Conservation (phyloP, 1,140 invertebrate species). For the Drosophila nigrodunni region DNA sequence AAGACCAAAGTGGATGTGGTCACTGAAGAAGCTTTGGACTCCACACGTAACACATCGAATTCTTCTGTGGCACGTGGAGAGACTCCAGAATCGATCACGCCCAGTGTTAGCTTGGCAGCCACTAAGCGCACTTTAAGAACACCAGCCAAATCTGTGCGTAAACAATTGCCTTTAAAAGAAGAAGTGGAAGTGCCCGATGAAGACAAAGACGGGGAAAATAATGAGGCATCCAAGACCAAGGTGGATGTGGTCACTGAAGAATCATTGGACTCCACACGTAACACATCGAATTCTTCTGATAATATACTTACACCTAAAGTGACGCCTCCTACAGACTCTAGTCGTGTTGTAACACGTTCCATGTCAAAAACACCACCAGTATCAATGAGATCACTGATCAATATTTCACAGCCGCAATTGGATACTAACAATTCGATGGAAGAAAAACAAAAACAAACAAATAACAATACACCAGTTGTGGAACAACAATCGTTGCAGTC, state of each 20-base stretch:
- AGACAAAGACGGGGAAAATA: not conserved
- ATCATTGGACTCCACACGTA: not conserved
- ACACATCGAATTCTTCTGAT: not conserved
- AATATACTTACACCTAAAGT: not conserved
- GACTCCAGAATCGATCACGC: slow-evolving; percentile 57
- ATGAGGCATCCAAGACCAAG: not conserved
- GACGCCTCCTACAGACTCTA: slow-evolving; percentile 19
- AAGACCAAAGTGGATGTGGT: not conserved
- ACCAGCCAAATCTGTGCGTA: slow-evolving; percentile 45
- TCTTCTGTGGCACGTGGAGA: slow-evolving; percentile 42
- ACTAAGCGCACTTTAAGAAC: slow-evolving; percentile 49
- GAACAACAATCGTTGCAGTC: not conserved
- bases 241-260: not conserved
- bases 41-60: not conserved
- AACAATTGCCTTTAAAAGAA: slow-evolving; percentile 50
- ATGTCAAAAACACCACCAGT: slow-evolving; percentile 66
- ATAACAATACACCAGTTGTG: slow-evolving; percentile 8
- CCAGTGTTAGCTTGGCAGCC: slow-evolving; percentile 13
- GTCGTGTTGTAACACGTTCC: slow-evolving; percentile 56
- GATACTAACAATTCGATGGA: slow-evolving; percentile 15
- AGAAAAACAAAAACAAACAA: slow-evolving; percentile 21
- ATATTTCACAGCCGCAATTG: slow-evolving; percentile 10
- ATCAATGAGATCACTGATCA: slow-evolving; percentile 5
- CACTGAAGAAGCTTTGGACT: not conserved
- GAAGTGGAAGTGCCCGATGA: slow-evolving; percentile 16